Base-by-base conservation (phyloP, 2,797 vertebrate genomes). In the Pitangus sulphuratus region DNA sequence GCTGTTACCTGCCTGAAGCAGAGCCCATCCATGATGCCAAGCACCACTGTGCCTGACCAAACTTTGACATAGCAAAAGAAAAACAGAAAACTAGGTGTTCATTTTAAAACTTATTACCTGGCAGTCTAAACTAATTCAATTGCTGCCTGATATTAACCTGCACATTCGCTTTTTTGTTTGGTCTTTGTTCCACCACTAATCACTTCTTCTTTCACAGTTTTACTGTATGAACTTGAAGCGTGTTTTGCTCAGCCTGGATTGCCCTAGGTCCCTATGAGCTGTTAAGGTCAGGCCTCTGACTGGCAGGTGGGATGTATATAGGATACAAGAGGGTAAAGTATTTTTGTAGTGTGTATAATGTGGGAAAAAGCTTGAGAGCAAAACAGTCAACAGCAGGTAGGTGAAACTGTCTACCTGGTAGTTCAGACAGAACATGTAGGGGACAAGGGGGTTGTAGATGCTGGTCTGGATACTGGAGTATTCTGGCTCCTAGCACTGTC, bases 311-410 rank as follows among this genome's bases (percentile, higher is more conserved):
- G 15, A 25, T 26, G 15, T 25, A 2, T 21, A 5, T 12, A 6
- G 62, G 53, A 28, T 19, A 33, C 1, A 2, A 68, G 48, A 80
- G 42, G 25, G 33, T 28, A 42, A 45, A 65, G 17, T 40, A 20
- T 45, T 60, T 74, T 78, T 78, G 0, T 0, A 8, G 3, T 30
- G 5, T 5, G 2, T 48, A 5, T 21, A 16, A 21, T 5, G 22
- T 26, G 3, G 7, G 17, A 12, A 68, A 50, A 7, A 79, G 14
- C n/a, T 66, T n/a, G 33, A 37, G 48, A 58, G 21, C 20, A 72
- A 33, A 53, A 37, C 5, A 1, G 1, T 22, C 9, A 4, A n/a
- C 22, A 53, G 44, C 22, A 35, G 31, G 14, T 25, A 28, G 12
- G 44, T 40, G 45, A 37, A 69, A 35, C 4, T 20, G 3, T 53